Conservation (phyloP, 1,140 invertebrate species). For the Drosophila asahinai region DNA sequence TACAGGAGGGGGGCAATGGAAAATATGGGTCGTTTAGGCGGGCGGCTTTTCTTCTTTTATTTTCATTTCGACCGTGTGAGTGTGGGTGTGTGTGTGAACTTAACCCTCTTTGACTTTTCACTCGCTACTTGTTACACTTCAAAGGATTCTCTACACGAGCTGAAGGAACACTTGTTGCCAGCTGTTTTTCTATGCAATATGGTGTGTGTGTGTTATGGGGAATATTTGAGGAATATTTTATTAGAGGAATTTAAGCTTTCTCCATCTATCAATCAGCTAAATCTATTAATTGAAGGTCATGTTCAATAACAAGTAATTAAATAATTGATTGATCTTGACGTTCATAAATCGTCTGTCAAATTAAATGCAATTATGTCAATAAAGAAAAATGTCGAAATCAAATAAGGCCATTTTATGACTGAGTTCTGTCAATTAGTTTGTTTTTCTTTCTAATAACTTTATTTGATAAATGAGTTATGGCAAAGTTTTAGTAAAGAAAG, state of each 20-base stretch:
- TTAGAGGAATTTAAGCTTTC: background rate
- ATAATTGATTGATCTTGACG: conserved; percentile 2
- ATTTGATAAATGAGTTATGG: background rate
- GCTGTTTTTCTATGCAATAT: conserved; percentile 48
- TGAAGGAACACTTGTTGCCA: conserved; percentile 69
- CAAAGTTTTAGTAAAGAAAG: background rate
- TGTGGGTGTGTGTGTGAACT: conserved; percentile 57
- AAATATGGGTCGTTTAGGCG: conserved; percentile 71
- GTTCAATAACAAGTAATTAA: background rate
- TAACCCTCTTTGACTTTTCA: conserved; percentile 75
- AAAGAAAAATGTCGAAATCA: conserved; percentile 2
- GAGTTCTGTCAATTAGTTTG: background rate
- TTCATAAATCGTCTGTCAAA: conserved; percentile 20
- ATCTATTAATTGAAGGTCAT: background rate
- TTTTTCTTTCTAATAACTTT: background rate
- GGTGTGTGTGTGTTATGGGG: background rate
- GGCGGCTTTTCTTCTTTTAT: conserved; percentile 48
- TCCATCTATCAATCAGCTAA: background rate
- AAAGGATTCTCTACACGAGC: conserved; percentile 49
- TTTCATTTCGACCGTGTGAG: conserved; percentile 13
- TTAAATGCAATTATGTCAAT: conserved; percentile 2
- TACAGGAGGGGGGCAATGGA: conserved; percentile 13
- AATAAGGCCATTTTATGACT: background rate
- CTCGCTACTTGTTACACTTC: conserved; percentile 75
- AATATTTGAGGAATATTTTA: background rate